Conservation (phyloP, 2,888 invertebrate species). For the Troides aeacus region DNA sequence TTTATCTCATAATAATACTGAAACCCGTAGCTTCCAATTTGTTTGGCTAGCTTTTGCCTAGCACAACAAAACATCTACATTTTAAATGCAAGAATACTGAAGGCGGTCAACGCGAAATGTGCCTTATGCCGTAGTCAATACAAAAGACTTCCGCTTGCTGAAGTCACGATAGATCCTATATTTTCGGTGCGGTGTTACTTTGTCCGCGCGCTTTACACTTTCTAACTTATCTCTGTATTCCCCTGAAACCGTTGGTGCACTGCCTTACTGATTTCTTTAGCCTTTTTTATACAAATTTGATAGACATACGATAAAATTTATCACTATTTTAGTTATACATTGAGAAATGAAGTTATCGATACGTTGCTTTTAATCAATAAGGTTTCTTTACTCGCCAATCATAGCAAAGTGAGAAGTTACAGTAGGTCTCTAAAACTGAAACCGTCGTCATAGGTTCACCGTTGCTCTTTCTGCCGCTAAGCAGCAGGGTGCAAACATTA, state of each 20-base stretch:
- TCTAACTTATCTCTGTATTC: constrained; percentile 25
- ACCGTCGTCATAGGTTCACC: too few species aligned
- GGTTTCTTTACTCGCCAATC: too few species aligned
- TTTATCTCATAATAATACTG: constrained; percentile 1
- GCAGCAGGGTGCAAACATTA: too few species aligned
- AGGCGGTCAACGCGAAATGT: background rate
- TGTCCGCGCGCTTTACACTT: constrained; percentile 26
- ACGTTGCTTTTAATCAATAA: too few species aligned
- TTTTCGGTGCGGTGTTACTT: constrained; percentile 18
- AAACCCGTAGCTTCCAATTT: constrained; percentile 52
- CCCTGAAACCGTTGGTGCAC: constrained; percentile 14
- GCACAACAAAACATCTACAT: constrained; percentile 70
- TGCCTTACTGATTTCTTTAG: constrained; percentile 17
- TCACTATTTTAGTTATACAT: constrained; percentile 2
- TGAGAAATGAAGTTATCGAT: too few species aligned
- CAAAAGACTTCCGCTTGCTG: background rate
- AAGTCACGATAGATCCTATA: constrained; percentile 15
- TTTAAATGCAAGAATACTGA: constrained; percentile 59
- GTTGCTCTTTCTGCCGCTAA: too few species aligned
- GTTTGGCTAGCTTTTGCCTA: constrained; percentile 74
- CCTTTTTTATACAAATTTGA: background rate
- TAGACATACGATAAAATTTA: background rate
- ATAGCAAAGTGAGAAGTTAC: too few species aligned
- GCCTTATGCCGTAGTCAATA: constrained; percentile 1
- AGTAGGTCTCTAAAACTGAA: too few species aligned